Base-by-base conservation (phyloP, 2,113 vertebrate species). In the Orycteropus afer region DNA sequence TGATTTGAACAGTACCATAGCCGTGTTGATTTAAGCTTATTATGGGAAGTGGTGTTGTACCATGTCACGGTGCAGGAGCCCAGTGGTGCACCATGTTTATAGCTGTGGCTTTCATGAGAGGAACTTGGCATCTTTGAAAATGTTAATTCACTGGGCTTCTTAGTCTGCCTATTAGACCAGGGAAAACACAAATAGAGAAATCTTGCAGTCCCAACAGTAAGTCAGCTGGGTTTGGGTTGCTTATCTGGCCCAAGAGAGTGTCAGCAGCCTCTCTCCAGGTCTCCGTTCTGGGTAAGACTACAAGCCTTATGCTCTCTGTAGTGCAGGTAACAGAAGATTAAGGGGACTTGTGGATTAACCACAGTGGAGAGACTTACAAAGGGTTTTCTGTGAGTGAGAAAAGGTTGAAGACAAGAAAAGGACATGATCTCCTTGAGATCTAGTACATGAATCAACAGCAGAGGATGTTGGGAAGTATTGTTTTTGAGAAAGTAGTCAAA, bases 21-120 rank as follows among this genome's bases (percentile, higher is more conserved):
- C 74, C 57, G 74, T 96, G 67, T 79, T 94, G 80, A 81, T 63
- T 89, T 95, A 89, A 94, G 63, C 77, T 95, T 91, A 83, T 81
- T 88, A 74, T 57, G 65, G 86, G 71, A 95, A 97, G 34, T 81
- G 25, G 51, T 87, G 23, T 57, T 94, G 91, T 74, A 87, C 67
- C 81, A 0, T 81, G 74, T 76, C 80, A 29, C 53, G 34, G 59
- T 47, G 74, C 42, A 22, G 0, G 4, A 85, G 47, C 90, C 90
- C 51, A 34, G 25, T 10, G 32, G 15, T 37, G 40, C 65, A 67
- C 95, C n/a, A 40, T 73, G 29, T 78, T 67, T 65, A 57, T 42
- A 34, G 61, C 51, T n/a, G 85, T 86, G 67, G 55, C 42, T 96
- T 94, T 71, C 27, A n/a, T 80, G 80, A 96, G 71, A 95, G n/a